Evolutionary conservation across 2,888 invertebrate species (phyloP).

Genomic region (Troglohyphantes excavatus): DNA sequence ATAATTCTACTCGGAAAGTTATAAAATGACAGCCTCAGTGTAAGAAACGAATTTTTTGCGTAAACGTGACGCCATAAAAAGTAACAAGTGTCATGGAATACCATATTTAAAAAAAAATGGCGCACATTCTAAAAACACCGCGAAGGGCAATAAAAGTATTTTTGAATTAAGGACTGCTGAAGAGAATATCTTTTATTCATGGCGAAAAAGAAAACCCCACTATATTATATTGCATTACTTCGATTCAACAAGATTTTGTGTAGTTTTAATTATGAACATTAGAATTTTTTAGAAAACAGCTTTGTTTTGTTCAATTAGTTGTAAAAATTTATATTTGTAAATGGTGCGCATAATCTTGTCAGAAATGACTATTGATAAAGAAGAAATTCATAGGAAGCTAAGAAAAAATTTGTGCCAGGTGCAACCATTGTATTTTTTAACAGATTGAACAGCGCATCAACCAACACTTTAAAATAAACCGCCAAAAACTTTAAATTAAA

Average conservation of each 20-base stretch:
- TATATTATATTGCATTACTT: too few relatives aligned
- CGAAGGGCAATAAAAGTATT: neutral
- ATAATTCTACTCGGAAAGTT: neutral
- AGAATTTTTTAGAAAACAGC: too few relatives aligned
- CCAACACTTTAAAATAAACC: too few relatives aligned
- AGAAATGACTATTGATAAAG: too few relatives aligned
- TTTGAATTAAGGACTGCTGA: neutral
- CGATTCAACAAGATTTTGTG: neutral
- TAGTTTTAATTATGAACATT: neutral
- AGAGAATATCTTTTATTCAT: neutral
- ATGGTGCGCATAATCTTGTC: too few relatives aligned
- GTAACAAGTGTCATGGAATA: neutral
- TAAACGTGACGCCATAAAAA: conserved; percentile 29
- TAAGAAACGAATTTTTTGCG: neutral
- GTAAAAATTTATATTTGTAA: too few relatives aligned
- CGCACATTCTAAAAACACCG: neutral
- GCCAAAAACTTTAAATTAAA: too few relatives aligned
- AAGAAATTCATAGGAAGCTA: too few relatives aligned
- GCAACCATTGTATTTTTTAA: too few relatives aligned
- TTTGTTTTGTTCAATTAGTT: too few relatives aligned
- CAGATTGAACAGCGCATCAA: too few relatives aligned
- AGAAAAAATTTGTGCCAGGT: too few relatives aligned
- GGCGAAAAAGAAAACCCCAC: neutral
- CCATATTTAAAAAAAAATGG: neutral
- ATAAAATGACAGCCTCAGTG: conserved; percentile 11